phyloP scores from a whole-genome alignment of 2,797 vertebrate species.

The Megalops cyprinoides region DNA sequence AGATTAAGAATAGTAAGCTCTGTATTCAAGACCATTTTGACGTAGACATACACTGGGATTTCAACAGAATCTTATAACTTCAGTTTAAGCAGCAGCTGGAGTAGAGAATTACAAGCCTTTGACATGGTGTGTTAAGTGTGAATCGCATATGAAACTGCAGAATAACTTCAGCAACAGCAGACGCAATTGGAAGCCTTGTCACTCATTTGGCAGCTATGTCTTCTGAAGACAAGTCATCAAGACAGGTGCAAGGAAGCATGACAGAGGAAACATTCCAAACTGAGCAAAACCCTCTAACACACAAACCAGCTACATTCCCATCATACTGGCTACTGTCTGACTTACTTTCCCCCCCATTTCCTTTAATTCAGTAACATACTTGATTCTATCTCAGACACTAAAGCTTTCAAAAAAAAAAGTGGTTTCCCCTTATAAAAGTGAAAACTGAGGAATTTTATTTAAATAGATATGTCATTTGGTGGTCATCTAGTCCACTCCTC shows the following conservation, averaged over 20 bases:
- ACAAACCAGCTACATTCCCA: neutral
- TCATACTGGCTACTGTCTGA: neutral
- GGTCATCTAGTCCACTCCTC: too few relatives aligned
- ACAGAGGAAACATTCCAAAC: neutral
- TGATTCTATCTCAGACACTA: neutral
- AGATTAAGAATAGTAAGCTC: constrained; percentile 49
- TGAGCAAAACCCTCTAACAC: neutral
- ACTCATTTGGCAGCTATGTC: neutral
- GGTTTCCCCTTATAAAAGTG: neutral
- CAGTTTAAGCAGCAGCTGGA: constrained; percentile 59
- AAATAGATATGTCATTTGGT: too few relatives aligned
- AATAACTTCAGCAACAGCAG: neutral
- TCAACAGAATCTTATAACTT: neutral
- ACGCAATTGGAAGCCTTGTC: neutral
- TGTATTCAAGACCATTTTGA: constrained; percentile 43
- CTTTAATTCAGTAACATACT: neutral
- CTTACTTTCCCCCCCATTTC: neutral
- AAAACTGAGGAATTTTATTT: too few relatives aligned
- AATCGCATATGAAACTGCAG: neutral
- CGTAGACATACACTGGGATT: constrained; percentile 45
- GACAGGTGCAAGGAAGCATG: neutral
- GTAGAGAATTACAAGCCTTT: constrained; percentile 30
- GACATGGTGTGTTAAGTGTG: neutral
- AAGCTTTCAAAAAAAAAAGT: constrained; percentile 10
- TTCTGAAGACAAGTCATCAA: neutral